phyloP scores from a whole-genome alignment of 2,113 vertebrate species.

The Coryphaenoides rupestris region DNA sequence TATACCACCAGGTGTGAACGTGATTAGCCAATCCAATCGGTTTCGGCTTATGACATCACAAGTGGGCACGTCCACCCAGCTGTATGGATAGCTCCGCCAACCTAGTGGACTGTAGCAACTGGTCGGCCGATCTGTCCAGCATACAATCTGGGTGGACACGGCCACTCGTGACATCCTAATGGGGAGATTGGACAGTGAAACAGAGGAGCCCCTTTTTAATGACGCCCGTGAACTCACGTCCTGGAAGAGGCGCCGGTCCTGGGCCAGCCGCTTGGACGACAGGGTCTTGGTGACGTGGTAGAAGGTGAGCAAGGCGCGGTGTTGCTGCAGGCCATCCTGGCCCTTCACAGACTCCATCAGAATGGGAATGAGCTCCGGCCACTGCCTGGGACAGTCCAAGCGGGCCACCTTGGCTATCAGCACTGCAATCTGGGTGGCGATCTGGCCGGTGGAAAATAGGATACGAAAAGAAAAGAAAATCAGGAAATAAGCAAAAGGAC shows the following conservation, averaged over 20 bases:
- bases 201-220: no score
- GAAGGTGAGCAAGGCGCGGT: slow-evolving; percentile 91
- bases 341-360: slow-evolving; percentile 93
- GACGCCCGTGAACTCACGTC: slow-evolving; percentile 78
- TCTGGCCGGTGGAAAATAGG: slow-evolving; percentile 69
- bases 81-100: background rate
- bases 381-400: slow-evolving; percentile 93
- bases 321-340: slow-evolving; percentile 91
- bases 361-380: slow-evolving; percentile 96
- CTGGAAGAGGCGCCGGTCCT: slow-evolving; percentile 89
- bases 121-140: no score
- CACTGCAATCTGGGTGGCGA: slow-evolving; percentile 96
- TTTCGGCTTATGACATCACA: no score
- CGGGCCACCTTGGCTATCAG: slow-evolving; percentile 96
- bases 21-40: no score
- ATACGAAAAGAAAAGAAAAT: no score
- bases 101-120: no score
- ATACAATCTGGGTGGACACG: no score
- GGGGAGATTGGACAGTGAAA: no score
- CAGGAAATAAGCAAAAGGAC: no score
- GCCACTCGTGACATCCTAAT: no score
- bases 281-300: slow-evolving; percentile 98
- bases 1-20: no score
- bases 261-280: slow-evolving; percentile 89
- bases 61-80: no score